Conservation (phyloP, 2,113 vertebrate species). For the Gnathochromis pfefferi region DNA sequence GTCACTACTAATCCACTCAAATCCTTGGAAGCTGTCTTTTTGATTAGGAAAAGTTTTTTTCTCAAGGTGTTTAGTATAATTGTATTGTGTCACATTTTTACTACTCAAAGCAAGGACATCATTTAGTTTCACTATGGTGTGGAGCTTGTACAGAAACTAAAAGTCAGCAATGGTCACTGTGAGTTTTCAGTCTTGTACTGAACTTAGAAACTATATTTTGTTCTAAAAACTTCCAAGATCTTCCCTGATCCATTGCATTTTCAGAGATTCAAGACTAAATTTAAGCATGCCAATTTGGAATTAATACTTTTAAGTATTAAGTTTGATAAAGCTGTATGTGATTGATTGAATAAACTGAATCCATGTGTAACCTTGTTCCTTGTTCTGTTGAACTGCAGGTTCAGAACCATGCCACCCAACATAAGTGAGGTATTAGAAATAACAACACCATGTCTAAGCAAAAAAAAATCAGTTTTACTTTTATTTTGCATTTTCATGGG, state of each 20-base stretch:
- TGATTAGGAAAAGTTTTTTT: not conserved
- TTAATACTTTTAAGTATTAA: rapidly evolving
- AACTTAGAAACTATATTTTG: not conserved
- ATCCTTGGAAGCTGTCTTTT: rapidly evolving
- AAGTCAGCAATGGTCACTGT: rapidly evolving
- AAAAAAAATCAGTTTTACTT: not conserved
- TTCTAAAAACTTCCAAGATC: not conserved
- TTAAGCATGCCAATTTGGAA: rapidly evolving
- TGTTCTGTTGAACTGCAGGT: not conserved
- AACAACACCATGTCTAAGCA: not conserved
- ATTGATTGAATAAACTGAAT: not conserved
- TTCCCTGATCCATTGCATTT: not conserved
- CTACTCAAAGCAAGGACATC: not conserved
- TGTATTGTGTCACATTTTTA: not conserved
- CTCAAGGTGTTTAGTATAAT: rapidly evolving
- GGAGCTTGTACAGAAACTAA: rapidly evolving
- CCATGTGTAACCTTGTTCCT: rapidly evolving
- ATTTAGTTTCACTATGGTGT: not conserved
- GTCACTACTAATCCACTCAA: not conserved
- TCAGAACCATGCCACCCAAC: not conserved
- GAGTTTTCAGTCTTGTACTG: not conserved
- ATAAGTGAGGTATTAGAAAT: rapidly evolving
- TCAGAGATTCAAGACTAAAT: not conserved
- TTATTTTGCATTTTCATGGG: rapidly evolving
- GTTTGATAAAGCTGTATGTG: rapidly evolving